Evolutionary conservation across 2,797 vertebrate genomes (phyloP).

Genomic region (Chelon labrosus): DNA sequence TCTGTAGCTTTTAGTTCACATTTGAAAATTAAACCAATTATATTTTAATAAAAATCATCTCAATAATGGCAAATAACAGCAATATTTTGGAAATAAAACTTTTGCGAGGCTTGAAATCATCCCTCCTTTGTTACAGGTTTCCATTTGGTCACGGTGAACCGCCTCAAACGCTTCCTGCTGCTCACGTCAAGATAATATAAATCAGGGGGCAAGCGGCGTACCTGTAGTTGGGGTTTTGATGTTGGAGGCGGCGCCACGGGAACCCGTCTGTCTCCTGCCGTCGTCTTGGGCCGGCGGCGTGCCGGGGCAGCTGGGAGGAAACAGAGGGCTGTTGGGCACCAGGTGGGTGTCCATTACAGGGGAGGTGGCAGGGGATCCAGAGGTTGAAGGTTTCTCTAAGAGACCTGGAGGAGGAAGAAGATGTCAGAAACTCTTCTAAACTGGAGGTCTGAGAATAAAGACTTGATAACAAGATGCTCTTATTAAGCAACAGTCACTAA

Average conservation of each 20-base stretch:
- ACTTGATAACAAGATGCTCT: too few species aligned
- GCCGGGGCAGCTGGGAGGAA: conserved; percentile 81
- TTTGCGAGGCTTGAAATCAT: neutral
- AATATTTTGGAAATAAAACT: neutral
- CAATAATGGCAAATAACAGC: neutral
- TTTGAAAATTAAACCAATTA: neutral
- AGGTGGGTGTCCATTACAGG: conserved; percentile 78
- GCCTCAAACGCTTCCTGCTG: conserved; percentile 23
- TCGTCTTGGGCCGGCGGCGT: conserved; percentile 80
- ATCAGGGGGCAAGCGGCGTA: conserved; percentile 29
- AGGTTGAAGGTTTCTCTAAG: conserved; percentile 77
- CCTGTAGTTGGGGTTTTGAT: conserved; percentile 66
- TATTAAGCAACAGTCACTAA: too few species aligned
- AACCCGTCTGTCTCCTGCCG: conserved; percentile 73
- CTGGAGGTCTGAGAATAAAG: neutral
- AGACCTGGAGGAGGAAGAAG: conserved; percentile 68
- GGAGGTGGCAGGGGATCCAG: conserved; percentile 67
- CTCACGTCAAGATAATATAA: conserved; percentile 6
- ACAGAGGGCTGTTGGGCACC: conserved; percentile 79
- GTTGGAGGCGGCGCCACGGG: conserved; percentile 41
- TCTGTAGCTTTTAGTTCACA: neutral
- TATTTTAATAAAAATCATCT: neutral
- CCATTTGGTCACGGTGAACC: conserved; percentile 4
- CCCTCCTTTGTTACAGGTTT: neutral
- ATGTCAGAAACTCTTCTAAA: neutral